A percentile compares a stretch with the other conserved stretches of the same genome.
These are phyloP conservation scores for Diacarnus erythraeanus DNA, from an alignment of 37 sponge, comb jelly and placozoan species.

Conservation along the genomic window DNA sequence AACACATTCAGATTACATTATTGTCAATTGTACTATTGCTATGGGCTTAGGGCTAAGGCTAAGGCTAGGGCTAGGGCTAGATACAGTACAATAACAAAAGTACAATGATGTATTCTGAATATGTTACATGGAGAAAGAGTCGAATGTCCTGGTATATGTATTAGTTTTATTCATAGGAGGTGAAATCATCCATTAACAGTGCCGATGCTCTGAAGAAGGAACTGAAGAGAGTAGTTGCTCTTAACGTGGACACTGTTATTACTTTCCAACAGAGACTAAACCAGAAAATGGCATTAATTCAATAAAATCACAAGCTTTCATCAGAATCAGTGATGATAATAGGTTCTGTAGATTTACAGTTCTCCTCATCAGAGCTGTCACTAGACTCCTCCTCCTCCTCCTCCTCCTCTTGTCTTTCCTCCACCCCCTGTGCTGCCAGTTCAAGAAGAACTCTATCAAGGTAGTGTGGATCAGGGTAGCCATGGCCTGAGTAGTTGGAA, in stretches of 20 bases:
- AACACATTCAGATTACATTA: too few relatives aligned
- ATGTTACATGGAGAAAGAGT: neutral
- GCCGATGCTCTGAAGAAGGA: slow-evolving; percentile 26
- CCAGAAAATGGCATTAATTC: neutral
- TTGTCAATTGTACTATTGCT: too few relatives aligned
- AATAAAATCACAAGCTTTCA: neutral
- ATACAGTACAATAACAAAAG: too few relatives aligned
- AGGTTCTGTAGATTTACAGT: neutral
- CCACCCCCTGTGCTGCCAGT: slow-evolving; percentile 91
- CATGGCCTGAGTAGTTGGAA: slow-evolving; percentile 80
- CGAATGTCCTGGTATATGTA: neutral
- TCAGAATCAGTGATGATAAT: slow-evolving; percentile 1
- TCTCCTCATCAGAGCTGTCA: neutral
- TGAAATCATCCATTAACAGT: slow-evolving; percentile 21
- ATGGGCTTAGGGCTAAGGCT: neutral
- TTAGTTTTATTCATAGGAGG: neutral
- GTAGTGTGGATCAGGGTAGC: slow-evolving; percentile 97
- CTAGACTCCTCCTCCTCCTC: neutral
- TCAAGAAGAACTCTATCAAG: slow-evolving; percentile 87
- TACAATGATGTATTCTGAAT: too few relatives aligned
- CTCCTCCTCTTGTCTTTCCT: slow-evolving; percentile 34
- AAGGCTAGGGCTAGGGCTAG: too few relatives aligned
- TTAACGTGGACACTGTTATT: slow-evolving; percentile 53
- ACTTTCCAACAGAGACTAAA: slow-evolving; percentile 41
- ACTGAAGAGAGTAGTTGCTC: slow-evolving; percentile 36